A percentile compares a stretch with the other conserved stretches of the same genome.
phyloP scores from a whole-genome alignment of 64 coral and sea anemone genomes.

The Astreopora myriophthalma region DNA sequence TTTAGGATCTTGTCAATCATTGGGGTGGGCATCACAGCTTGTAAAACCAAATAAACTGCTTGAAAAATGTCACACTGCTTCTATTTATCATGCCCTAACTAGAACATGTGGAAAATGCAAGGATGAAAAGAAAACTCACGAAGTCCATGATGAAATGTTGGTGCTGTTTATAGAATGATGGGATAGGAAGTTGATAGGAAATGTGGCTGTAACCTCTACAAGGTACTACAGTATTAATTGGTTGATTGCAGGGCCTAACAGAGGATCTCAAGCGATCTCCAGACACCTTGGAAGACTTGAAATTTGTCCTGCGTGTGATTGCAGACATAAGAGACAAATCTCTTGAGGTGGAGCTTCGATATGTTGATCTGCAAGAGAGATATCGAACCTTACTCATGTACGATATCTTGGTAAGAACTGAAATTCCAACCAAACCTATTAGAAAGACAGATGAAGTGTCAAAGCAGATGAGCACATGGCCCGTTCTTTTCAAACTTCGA shows the following conservation, averaged over 20 bases:
- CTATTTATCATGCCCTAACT: too few relatives aligned
- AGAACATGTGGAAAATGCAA: too few relatives aligned
- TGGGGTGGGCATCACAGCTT: too few relatives aligned
- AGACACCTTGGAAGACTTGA: slow-evolving; percentile 97
- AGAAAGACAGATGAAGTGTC: not conserved
- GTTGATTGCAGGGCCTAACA: slow-evolving; percentile 74
- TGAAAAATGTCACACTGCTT: too few relatives aligned
- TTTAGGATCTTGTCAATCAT: too few relatives aligned
- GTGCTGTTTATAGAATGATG: too few relatives aligned
- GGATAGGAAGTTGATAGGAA: too few relatives aligned
- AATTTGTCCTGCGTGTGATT: slow-evolving; percentile 98
- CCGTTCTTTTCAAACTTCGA: too few relatives aligned
- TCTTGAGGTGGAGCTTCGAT: slow-evolving; percentile 90
- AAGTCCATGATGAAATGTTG: too few relatives aligned
- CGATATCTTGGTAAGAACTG: slow-evolving; percentile 81
- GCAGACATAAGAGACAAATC: slow-evolving; percentile 98
- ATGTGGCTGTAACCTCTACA: not conserved
- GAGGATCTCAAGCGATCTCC: slow-evolving; percentile 87
- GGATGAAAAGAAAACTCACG: too few relatives aligned
- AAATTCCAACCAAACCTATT: not conserved
- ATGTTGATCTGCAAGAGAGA: slow-evolving; percentile 89
- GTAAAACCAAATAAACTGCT: too few relatives aligned
- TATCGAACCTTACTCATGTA: slow-evolving; percentile 94
- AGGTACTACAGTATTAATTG: not conserved
- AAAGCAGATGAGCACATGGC: not conserved